Percentiles rank a stretch among this genome's conserved stretches.
These are phyloP conservation scores for Alosa sapidissima DNA, from an alignment of 2,797 vertebrate genomes.

Conservation along the genomic window DNA sequence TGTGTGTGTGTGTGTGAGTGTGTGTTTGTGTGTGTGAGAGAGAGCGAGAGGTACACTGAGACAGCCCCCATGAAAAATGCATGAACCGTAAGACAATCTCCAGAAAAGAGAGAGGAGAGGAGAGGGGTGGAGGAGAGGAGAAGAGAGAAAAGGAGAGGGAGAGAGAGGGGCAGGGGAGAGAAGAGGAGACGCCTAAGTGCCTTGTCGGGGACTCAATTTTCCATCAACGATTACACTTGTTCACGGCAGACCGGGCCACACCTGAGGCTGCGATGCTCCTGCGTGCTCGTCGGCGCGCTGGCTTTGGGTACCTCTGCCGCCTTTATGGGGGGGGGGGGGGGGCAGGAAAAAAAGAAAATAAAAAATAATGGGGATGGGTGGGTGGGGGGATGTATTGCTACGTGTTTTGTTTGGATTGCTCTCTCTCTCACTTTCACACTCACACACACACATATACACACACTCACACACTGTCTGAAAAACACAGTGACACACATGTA, in stretches of 20 bases:
- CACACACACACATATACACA: not conserved
- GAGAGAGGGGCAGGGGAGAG: not conserved
- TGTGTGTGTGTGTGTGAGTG: too few species aligned
- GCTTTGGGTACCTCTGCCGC: not conserved
- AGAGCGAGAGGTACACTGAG: constrained; percentile 36
- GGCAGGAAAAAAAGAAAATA: not conserved
- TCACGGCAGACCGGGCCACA: not conserved
- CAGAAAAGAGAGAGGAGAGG: not conserved
- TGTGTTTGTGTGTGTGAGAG: not conserved
- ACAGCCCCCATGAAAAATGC: constrained; percentile 42
- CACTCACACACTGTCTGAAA: not conserved
- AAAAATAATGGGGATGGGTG: not conserved
- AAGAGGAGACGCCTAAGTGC: constrained; percentile 22
- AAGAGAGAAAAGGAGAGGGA: not conserved
- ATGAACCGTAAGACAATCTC: constrained; percentile 41
- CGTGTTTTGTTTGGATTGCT: constrained; percentile 6
- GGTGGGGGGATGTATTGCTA: not conserved
- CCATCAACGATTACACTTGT: constrained; percentile 38
- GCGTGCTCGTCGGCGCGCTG: too few species aligned
- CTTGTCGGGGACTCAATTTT: constrained; percentile 37
- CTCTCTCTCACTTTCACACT: not conserved
- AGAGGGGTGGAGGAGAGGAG: not conserved
- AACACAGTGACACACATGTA: too few species aligned
- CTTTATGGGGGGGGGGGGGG: too few species aligned
- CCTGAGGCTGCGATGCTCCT: not conserved